Evolutionary conservation across 1,140 invertebrate genomes (phyloP).

Genomic region (Galleria mellonella): DNA sequence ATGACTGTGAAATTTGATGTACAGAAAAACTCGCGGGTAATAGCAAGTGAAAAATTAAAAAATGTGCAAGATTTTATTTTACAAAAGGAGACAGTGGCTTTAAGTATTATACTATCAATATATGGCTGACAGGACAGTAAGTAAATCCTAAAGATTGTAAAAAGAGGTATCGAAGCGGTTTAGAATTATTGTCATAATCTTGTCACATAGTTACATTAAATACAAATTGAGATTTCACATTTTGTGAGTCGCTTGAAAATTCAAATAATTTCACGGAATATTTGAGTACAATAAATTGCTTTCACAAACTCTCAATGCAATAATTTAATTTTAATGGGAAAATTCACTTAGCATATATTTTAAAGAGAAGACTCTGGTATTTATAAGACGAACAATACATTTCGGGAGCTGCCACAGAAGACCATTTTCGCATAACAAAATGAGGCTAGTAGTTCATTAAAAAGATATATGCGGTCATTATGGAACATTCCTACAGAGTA

Average conservation of each 20-base stretch:
- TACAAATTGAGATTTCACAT: no score
- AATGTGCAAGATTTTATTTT: no score
- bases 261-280: background rate
- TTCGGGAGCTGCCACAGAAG: conserved; percentile 27
- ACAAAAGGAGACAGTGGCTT: no score
- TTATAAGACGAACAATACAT: conserved; percentile 44
- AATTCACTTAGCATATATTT: conserved; percentile 39
- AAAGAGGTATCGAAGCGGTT: no score
- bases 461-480: conserved; percentile 62
- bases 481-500: conserved; percentile 35
- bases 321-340: conserved; percentile 33
- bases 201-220: no score
- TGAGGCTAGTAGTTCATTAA: conserved; percentile 53
- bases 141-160: no score
- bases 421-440: conserved; percentile 46
- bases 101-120: no score
- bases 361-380: conserved; percentile 25
- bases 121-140: no score
- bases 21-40: no score
- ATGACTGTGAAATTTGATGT: no score
- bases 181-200: no score
- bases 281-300: background rate
- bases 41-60: no score
- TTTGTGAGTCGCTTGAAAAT: background rate
- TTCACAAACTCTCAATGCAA: conserved; percentile 8